Percentiles rank a stretch among this genome's conserved stretches.
These are phyloP conservation scores for Lethenteron camtschaticum DNA, from an alignment of 2,113 vertebrate species.

Conservation along the genomic window DNA sequence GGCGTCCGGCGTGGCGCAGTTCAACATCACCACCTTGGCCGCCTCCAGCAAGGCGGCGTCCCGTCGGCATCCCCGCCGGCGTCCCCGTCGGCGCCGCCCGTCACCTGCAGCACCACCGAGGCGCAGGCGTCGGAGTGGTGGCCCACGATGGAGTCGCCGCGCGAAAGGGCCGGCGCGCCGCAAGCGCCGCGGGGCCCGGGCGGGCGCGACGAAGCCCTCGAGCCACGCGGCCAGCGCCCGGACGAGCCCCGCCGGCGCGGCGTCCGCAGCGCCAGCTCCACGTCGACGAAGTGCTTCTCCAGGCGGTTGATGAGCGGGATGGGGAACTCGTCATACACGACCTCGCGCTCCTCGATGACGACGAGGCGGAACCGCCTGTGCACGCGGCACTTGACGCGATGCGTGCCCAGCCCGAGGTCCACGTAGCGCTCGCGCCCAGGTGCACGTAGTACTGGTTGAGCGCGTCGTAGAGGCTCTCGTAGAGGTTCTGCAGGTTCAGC, in stretches of 20 bases:
- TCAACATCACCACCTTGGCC: slow-evolving; percentile 26
- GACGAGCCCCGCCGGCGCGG: slow-evolving; percentile 28
- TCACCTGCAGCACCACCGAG: slow-evolving; percentile 26
- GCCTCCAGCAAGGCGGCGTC: slow-evolving; percentile 18
- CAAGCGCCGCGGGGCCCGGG: slow-evolving; percentile 21
- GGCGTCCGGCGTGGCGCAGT: slow-evolving; percentile 29
- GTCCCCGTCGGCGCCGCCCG: slow-evolving; percentile 12
- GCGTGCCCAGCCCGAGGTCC: slow-evolving; percentile 73
- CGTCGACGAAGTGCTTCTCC: slow-evolving; percentile 83
- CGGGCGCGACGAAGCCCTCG: slow-evolving; percentile 17
- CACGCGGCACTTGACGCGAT: slow-evolving; percentile 82
- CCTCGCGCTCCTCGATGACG: slow-evolving; percentile 68
- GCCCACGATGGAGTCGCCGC: slow-evolving; percentile 23
- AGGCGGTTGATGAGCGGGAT: slow-evolving; percentile 87
- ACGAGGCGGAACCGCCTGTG: slow-evolving; percentile 55
- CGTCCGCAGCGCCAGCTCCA: slow-evolving; percentile 30
- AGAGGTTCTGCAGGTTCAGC: slow-evolving; percentile 77
- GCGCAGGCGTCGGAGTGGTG: slow-evolving; percentile 31
- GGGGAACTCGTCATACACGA: slow-evolving; percentile 67
- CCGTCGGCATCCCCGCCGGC: not conserved
- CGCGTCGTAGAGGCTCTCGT: slow-evolving; percentile 87
- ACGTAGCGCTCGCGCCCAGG: slow-evolving; percentile 79
- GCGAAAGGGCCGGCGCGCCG: slow-evolving; percentile 12
- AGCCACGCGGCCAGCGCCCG: slow-evolving; percentile 38
- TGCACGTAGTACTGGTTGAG: slow-evolving; percentile 89